Conservation (phyloP, 2,888 invertebrate genomes). For the Nomada lathburiana region DNA sequence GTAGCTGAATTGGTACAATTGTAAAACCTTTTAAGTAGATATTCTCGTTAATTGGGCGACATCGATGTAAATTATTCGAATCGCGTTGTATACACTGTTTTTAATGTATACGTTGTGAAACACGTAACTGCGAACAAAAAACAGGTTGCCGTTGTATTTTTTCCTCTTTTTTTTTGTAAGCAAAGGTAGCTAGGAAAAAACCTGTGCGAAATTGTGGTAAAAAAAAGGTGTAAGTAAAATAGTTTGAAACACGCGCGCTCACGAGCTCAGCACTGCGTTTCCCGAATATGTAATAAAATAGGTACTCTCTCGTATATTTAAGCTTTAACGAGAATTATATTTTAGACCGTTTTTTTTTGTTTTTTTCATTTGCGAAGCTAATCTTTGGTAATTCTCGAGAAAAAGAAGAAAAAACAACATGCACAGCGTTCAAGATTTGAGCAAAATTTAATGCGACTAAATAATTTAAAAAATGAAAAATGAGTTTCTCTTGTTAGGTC, state of each 20-base stretch:
- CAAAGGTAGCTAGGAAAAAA: slow-evolving; percentile 21
- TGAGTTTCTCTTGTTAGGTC: slow-evolving; percentile 6
- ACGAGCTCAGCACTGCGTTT: slow-evolving; percentile 7
- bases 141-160: too few relatives aligned
- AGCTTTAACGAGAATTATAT: slow-evolving; percentile 16
- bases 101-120: slow-evolving; percentile 10
- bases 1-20: neutral
- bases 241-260: neutral
- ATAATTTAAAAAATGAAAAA: neutral
- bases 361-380: slow-evolving; percentile 18
- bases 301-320: slow-evolving; percentile 10
- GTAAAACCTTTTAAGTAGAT: neutral
- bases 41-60: neutral
- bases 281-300: neutral
- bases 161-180: neutral
- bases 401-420: neutral
- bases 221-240: slow-evolving; percentile 21
- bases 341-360: slow-evolving; percentile 7
- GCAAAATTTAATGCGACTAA: slow-evolving; percentile 22
- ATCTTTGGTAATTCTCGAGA: slow-evolving; percentile 43
- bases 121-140: neutral
- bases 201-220: slow-evolving; percentile 17
- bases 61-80: neutral
- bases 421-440: slow-evolving; percentile 30
- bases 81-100: slow-evolving; percentile 1